Percentiles rank a stretch among this genome's conserved stretches.
Evolutionary conservation across 2,797 vertebrate genomes (phyloP).

Genomic region (Scolopax rusticola): DNA sequence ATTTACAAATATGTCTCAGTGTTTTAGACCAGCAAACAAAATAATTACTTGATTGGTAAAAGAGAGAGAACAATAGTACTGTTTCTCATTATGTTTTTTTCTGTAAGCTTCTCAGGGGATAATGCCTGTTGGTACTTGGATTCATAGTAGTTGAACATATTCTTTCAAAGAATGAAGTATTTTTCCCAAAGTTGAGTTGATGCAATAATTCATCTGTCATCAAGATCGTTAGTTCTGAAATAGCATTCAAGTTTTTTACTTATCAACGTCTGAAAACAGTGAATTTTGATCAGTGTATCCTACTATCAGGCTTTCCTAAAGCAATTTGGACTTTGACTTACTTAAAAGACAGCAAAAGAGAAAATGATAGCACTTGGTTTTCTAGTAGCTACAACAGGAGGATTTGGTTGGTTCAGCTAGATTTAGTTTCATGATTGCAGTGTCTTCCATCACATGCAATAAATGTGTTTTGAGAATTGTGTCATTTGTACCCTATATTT

Average conservation of each 20-base stretch:
- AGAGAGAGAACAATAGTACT: not conserved
- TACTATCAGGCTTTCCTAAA: not conserved
- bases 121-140: not conserved
- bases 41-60: not conserved
- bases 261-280: not conserved
- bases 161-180: not conserved
- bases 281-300: not conserved
- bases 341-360: not conserved
- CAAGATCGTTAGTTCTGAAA: not conserved
- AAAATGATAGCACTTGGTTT: not conserved
- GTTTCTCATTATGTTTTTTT: not conserved
- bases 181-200: not conserved
- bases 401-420: not conserved
- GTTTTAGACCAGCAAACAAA: not conserved
- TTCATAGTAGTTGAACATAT: not conserved
- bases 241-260: not conserved
- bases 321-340: not conserved
- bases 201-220: not conserved
- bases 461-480: not conserved
- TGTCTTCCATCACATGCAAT: not conserved
- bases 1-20: not conserved
- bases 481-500: not conserved
- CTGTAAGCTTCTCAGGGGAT: not conserved
- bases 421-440: not conserved
- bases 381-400: not conserved